These are phyloP conservation scores for Sebastes elongatus DNA, from an alignment of 2,797 vertebrate species.

Conservation along the genomic window DNA sequence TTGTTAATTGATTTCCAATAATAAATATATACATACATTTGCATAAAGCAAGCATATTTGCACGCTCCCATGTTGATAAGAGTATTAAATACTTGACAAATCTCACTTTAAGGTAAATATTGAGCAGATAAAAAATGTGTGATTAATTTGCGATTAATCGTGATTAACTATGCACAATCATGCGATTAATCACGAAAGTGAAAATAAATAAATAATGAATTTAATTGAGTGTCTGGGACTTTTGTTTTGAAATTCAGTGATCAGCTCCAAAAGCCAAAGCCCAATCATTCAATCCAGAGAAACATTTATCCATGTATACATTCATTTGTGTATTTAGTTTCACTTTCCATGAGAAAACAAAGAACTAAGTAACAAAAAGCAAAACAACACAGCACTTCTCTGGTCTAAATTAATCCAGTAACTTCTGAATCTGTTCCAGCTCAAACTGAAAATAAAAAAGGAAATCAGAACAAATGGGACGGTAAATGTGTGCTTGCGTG, in stretches of 20 bases:
- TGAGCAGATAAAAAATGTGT: no score
- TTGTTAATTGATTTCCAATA: no score
- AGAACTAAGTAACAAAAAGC: neutral
- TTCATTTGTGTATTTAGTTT: neutral
- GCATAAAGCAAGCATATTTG: no score
- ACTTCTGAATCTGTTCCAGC: neutral
- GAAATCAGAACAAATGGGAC: conserved; percentile 11
- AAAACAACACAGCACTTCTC: neutral
- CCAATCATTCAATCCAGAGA: neutral
- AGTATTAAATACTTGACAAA: no score
- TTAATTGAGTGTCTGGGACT: neutral
- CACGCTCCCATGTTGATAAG: no score
- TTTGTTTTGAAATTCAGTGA: neutral
- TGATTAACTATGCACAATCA: no score
- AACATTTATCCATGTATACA: neutral
- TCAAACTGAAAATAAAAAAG: conserved; percentile 17
- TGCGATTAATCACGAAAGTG: no score
- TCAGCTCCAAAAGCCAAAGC: neutral
- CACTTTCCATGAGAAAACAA: conserved; percentile 18
- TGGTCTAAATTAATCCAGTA: neutral
- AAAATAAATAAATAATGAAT: neutral
- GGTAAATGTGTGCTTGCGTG: neutral
- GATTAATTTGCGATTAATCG: no score
- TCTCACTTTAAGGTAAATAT: no score
- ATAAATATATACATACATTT: no score